phyloP scores from a whole-genome alignment of 2,797 vertebrate genomes.

The Atherinosoma microstoma region DNA sequence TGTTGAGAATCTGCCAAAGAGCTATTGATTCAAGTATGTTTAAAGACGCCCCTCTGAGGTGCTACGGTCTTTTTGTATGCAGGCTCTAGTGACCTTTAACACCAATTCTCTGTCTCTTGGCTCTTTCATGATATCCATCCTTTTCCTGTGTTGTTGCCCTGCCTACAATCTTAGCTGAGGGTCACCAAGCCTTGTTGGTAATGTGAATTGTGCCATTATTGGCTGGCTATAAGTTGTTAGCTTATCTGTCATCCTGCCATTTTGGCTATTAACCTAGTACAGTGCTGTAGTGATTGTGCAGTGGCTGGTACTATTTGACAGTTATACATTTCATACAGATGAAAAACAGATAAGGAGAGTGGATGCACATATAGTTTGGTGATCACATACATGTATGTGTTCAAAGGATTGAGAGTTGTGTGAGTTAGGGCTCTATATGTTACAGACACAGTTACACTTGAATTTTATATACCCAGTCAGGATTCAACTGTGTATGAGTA shows the following conservation, averaged over 20 bases:
- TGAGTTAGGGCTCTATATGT: constrained; percentile 3
- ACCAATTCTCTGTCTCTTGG: background rate
- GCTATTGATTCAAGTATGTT: constrained; percentile 35
- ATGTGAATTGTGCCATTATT: constrained; percentile 11
- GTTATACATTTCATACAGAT: constrained; percentile 8
- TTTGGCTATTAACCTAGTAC: background rate
- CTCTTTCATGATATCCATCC: background rate
- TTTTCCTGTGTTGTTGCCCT: background rate
- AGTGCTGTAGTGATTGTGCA: background rate
- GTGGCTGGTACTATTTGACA: constrained; percentile 7
- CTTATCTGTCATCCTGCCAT: constrained; percentile 14
- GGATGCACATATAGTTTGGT: background rate
- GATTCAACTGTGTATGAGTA: background rate
- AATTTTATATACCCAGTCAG: background rate
- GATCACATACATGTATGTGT: background rate
- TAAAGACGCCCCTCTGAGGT: constrained; percentile 2
- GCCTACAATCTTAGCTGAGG: background rate
- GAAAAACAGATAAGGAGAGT: background rate
- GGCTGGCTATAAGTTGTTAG: constrained; percentile 6
- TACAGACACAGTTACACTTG: constrained; percentile 1
- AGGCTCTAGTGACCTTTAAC: constrained; percentile 21
- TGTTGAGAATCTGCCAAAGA: constrained; percentile 43
- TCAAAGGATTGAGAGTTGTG: constrained; percentile 1
- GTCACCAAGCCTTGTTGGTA: constrained; percentile 8
- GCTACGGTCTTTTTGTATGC: constrained; percentile 16